Evolutionary conservation across 2,888 invertebrate genomes (phyloP).

Genomic region (Lycocerus yunnanus): DNA sequence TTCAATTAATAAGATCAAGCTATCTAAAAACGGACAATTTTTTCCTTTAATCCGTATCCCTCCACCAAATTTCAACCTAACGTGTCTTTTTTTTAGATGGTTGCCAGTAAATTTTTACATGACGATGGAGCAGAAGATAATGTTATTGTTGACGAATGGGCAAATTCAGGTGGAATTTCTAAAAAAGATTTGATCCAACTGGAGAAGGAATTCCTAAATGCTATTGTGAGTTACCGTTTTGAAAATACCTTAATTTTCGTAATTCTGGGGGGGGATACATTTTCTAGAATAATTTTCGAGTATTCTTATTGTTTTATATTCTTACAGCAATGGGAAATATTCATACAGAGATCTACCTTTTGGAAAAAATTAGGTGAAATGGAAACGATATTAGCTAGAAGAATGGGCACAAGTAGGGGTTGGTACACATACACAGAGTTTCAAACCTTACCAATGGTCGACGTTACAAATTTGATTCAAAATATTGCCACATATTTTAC

Average conservation of each 20-base stretch:
- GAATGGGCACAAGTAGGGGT: conserved; percentile 73
- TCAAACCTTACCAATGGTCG: conserved; percentile 59
- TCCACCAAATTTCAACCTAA: too few species aligned
- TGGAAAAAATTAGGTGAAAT: conserved; percentile 71
- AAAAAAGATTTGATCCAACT: conserved; percentile 76
- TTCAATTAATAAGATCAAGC: too few species aligned
- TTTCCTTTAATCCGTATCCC: too few species aligned
- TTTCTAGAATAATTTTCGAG: too few species aligned
- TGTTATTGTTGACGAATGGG: conserved; percentile 92
- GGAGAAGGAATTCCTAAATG: conserved; percentile 86
- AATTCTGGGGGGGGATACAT: background rate
- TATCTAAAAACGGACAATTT: too few species aligned
- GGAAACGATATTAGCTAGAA: conserved; percentile 74
- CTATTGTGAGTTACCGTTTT: conserved; percentile 72
- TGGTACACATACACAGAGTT: conserved; percentile 86
- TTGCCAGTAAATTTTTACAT: conserved; percentile 94
- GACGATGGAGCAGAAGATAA: conserved; percentile 93
- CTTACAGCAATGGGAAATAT: conserved; percentile 83
- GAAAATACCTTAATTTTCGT: background rate
- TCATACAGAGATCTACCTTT: conserved; percentile 76
- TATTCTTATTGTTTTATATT: background rate
- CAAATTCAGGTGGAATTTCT: conserved; percentile 77
- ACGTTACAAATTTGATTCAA: conserved; percentile 58
- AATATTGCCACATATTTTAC: conserved; percentile 60
- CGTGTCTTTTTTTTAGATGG: conserved; percentile 70